Base-by-base conservation (phyloP, 1,140 invertebrate genomes). In the Leptinotarsa lineolata region DNA sequence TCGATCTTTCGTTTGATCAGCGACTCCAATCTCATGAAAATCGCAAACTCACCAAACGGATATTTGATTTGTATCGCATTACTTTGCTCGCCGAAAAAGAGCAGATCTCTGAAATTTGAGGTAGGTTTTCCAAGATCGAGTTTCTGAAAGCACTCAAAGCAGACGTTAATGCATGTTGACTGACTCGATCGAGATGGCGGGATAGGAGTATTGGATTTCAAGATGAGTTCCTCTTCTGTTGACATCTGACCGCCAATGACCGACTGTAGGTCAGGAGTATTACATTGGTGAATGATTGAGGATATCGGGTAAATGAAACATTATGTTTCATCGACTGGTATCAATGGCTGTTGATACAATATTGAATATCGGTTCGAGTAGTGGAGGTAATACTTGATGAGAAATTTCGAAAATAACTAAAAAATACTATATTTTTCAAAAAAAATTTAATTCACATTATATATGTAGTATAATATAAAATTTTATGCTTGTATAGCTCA, bases 101-200 rank as follows among this genome's bases (percentile, higher is more conserved):
- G 16, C 15, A 54, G 15, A 5, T 15, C 15, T 13, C 48, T 54
- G 48, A 54, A 54, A 54, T 54, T 16, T 18, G 48, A 54, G 48
- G 15, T 54, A 18, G 48, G 48, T 54, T 54, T 54, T n/a, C 6
- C 16, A 54, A 54, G 48, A 54, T 54, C n/a, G 48, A 18, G 13
- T 54, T 54, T 16, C 48, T 54, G 48, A 54, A 54, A 54, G 48
- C 48, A 54, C 48, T 54, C 48, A 18, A 54, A 54, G 48, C 48
- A 54, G 48, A 54, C 48, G 48, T 54, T 54, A 54, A 54, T 54
- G 48, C 48, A 54, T 54, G 48, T 54, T 54, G 48, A 54, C 48
- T 54, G 48, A 54, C 16, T 54, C 48, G 16, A 13, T 54, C n/a
- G 48, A n/a, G 48, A 4, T 54, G n/a, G 16, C 48, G 48, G 6